These are phyloP conservation scores for Homalodisca vitripennis DNA, from an alignment of 1,140 invertebrate species.

Conservation along the genomic window DNA sequence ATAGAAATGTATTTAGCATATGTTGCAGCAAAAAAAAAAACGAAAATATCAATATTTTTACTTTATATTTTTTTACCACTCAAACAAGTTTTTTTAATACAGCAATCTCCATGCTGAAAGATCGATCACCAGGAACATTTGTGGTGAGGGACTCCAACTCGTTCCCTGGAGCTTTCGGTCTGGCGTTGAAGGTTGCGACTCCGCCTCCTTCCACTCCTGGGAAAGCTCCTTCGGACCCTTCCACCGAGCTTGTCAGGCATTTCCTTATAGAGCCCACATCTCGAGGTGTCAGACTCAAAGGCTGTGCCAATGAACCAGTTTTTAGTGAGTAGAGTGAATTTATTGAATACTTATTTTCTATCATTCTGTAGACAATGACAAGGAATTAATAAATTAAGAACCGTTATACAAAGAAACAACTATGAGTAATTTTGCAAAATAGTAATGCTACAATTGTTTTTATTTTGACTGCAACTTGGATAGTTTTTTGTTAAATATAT, in stretches of 20 bases:
- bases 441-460: too few relatives aligned
- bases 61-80: background rate
- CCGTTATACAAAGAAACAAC: too few relatives aligned
- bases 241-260: constrained; percentile 89
- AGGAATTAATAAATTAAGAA: too few relatives aligned
- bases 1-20: too few relatives aligned
- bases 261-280: constrained; percentile 97
- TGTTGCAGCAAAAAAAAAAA: too few relatives aligned
- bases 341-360: too few relatives aligned
- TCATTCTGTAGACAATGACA: too few relatives aligned
- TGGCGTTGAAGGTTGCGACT: constrained; percentile 90
- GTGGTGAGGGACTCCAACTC: constrained; percentile 93
- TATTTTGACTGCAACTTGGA: too few relatives aligned
- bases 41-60: background rate
- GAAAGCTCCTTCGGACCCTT: constrained; percentile 57
- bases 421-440: too few relatives aligned
- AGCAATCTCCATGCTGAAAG: constrained; percentile 87
- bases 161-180: constrained; percentile 95
- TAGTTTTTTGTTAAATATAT: too few relatives aligned
- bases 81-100: too few relatives aligned
- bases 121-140: constrained; percentile 90
- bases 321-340: constrained; percentile 77
- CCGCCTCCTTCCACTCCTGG: constrained; percentile 63
- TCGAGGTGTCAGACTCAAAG: constrained; percentile 92
- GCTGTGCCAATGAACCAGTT: constrained; percentile 95